Percentiles rank a stretch among this genome's conserved stretches.
phyloP scores from a whole-genome alignment of 2,888 invertebrate genomes.

The Diplolepis rosae region DNA sequence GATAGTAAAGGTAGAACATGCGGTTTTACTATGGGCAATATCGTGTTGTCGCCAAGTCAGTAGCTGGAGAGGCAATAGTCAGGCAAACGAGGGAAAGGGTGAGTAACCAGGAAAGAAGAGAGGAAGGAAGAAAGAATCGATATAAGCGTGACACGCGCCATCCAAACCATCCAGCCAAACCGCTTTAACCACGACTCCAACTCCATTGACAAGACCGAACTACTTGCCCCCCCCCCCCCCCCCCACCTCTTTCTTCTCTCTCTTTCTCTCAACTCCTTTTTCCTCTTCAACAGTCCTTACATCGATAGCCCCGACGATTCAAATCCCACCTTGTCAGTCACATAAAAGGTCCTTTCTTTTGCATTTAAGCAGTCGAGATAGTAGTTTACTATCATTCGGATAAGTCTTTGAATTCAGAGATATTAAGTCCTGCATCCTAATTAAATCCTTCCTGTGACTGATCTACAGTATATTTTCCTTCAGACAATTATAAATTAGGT shows the following conservation, averaged over 20 bases:
- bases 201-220: conserved; percentile 48
- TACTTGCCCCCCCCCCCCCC: conserved; percentile 51
- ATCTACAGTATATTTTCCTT: too few species aligned
- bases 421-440: not conserved
- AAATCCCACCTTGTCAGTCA: conserved; percentile 20
- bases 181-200: conserved; percentile 36
- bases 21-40: conserved; percentile 37
- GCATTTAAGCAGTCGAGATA: not conserved
- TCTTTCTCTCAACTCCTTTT: conserved; percentile 58
- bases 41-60: conserved; percentile 39
- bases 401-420: not conserved
- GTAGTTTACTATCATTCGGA: not conserved
- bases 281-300: conserved; percentile 50
- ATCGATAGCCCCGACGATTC: conserved; percentile 54
- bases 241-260: conserved; percentile 57
- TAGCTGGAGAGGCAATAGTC: conserved; percentile 44
- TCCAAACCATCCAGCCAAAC: conserved; percentile 35
- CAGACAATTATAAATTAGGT: too few species aligned
- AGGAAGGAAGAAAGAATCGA: conserved; percentile 53
- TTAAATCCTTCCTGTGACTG: not conserved
- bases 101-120: conserved; percentile 36
- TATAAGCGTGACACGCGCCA: conserved; percentile 57
- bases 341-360: conserved; percentile 18
- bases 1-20: conserved; percentile 24
- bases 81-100: conserved; percentile 32